These are phyloP conservation scores for Eupithecia abbreviata DNA, from an alignment of 2,888 invertebrate species.

Conservation along the genomic window DNA sequence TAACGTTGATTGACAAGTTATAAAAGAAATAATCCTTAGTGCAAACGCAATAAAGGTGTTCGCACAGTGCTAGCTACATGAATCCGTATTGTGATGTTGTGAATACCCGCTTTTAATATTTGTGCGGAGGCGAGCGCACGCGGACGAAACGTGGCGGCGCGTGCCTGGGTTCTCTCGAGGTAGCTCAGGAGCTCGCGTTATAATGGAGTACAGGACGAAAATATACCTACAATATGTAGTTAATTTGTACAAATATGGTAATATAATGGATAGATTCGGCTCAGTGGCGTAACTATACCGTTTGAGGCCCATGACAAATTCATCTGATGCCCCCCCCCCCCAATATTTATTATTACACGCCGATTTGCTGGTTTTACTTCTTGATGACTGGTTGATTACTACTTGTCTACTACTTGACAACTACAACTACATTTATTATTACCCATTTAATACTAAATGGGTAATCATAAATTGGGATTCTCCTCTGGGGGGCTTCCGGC, in stretches of 20 bases:
- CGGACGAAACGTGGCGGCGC: constrained; percentile 43
- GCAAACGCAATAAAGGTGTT: constrained; percentile 32
- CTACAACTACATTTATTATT: too few species aligned
- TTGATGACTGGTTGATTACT: too few species aligned
- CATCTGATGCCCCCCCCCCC: too few species aligned
- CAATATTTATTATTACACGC: too few species aligned
- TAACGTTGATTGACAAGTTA: background rate
- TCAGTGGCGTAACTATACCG: too few species aligned
- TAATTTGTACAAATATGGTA: too few species aligned
- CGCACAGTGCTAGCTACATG: constrained; percentile 18
- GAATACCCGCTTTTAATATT: constrained; percentile 41
- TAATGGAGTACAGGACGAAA: background rate
- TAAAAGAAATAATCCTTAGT: constrained; percentile 18
- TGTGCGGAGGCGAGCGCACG: constrained; percentile 37
- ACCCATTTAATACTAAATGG: too few species aligned
- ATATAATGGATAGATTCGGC: background rate
- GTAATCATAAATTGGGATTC: too few species aligned
- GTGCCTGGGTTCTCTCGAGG: constrained; percentile 18
- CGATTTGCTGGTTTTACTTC: too few species aligned
- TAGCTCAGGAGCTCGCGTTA: background rate
- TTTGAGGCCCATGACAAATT: too few species aligned
- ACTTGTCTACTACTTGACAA: too few species aligned
- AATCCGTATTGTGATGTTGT: constrained; percentile 30
- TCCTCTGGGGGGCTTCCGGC: too few species aligned
- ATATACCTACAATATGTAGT: background rate